A percentile compares a stretch with the other conserved stretches of the same genome.
Conservation (phyloP, 1,140 invertebrate genomes). For the Oscheius sp. region DNA sequence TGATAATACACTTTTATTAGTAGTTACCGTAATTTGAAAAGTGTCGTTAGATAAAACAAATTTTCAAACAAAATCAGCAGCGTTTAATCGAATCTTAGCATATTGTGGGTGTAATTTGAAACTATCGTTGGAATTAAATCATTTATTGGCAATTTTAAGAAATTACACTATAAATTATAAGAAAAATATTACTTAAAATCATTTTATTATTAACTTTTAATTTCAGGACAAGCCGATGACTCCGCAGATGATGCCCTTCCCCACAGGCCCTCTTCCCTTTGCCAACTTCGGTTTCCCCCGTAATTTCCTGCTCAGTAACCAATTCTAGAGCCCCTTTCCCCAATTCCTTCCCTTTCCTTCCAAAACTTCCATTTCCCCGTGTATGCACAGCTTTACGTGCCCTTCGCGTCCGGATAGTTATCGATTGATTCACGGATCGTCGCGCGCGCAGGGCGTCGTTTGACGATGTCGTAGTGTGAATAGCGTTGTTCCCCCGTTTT, state of each 20-base stretch:
- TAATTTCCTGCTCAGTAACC: slow-evolving; percentile 30
- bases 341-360: not conserved
- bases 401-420: not conserved
- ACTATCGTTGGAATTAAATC: not conserved
- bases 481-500: not conserved
- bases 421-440: no score
- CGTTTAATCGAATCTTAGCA: no score
- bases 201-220: not conserved
- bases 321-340: slow-evolving; percentile 21
- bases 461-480: not conserved
- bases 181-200: no score
- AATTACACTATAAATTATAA: not conserved
- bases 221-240: slow-evolving; percentile 38
- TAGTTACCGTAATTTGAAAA: no score
- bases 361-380: not conserved
- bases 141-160: not conserved
- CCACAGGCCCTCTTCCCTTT: slow-evolving; percentile 22
- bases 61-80: no score
- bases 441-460: no score
- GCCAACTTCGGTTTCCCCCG: slow-evolving; percentile 22
- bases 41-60: no score
- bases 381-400: slow-evolving; percentile 1
- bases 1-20: no score
- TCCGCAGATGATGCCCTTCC: slow-evolving; percentile 33
- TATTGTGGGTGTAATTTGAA: no score